Evolutionary conservation across 2,888 invertebrate genomes (phyloP).

Genomic region (Tridacna crocea): DNA sequence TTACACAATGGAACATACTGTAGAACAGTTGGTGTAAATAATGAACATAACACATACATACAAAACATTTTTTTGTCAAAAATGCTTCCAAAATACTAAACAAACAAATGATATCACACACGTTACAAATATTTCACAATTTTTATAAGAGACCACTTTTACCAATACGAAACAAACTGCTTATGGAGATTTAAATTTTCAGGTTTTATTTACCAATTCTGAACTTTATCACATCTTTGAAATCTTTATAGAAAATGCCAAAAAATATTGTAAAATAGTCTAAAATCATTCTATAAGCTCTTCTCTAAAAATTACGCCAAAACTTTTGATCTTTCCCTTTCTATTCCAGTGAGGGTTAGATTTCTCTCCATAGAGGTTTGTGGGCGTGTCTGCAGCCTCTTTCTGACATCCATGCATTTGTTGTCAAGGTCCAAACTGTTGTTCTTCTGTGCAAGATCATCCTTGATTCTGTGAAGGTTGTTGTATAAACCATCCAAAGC

Average conservation of each 20-base stretch:
- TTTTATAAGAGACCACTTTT: background rate
- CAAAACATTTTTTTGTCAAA: background rate
- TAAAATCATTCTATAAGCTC: background rate
- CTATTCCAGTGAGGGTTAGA: conserved; percentile 80
- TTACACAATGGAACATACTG: background rate
- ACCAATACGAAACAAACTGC: background rate
- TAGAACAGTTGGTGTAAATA: background rate
- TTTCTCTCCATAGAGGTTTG: conserved; percentile 78
- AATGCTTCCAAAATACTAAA: background rate
- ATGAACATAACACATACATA: background rate
- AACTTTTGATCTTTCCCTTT: conserved; percentile 76
- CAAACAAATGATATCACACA: conserved; percentile 5
- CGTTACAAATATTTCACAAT: background rate
- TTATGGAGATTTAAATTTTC: background rate
- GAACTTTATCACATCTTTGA: too few relatives aligned
- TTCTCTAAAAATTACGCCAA: conserved; percentile 67
- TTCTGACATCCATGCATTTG: conserved; percentile 81
- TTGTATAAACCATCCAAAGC: conserved; percentile 83
- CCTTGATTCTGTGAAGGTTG: conserved; percentile 83
- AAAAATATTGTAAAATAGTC: conserved; percentile 10
- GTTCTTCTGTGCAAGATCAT: conserved; percentile 83
- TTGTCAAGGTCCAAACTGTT: conserved; percentile 84
- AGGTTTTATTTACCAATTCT: background rate
- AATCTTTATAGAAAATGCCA: conserved; percentile 15
- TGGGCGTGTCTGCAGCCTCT: conserved; percentile 79